Evolutionary conservation across 2,797 vertebrate genomes (phyloP).

Genomic region (Catamblyrhynchus diadema): DNA sequence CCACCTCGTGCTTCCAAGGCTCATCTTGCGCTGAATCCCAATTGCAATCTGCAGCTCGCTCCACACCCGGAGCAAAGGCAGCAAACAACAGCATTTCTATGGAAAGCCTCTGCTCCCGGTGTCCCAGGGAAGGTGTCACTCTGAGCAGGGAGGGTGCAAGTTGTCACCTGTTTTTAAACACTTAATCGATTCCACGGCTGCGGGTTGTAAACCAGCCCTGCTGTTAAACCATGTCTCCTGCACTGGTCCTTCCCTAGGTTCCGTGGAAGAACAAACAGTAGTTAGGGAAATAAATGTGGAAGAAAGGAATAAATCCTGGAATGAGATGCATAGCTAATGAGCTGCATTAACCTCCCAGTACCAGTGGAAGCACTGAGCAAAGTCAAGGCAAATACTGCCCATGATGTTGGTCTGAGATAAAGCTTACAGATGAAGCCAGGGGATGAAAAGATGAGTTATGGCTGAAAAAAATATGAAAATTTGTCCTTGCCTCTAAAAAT

Average conservation of each 20-base stretch:
- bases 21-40: conserved; percentile 47
- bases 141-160: background rate
- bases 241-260: fast-evolving
- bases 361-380: background rate
- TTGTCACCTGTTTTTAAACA: background rate
- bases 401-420: background rate
- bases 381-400: background rate
- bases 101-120: background rate
- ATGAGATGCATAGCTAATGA: background rate
- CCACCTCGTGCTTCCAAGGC: conserved; percentile 28
- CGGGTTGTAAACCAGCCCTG: background rate
- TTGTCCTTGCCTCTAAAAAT: background rate
- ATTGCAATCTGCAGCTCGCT: conserved; percentile 45
- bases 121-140: background rate
- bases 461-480: conserved; percentile 10
- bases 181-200: background rate
- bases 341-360: background rate
- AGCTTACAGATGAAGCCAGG: conserved; percentile 1
- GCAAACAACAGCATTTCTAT: conserved; percentile 23
- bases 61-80: background rate
- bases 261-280: background rate
- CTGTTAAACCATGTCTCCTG: too few species aligned
- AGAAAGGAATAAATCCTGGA: background rate
- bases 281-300: background rate
- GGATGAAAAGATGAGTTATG: background rate